Base-by-base conservation (phyloP, 2,888 invertebrate species). In the Parelbella ahira region DNA sequence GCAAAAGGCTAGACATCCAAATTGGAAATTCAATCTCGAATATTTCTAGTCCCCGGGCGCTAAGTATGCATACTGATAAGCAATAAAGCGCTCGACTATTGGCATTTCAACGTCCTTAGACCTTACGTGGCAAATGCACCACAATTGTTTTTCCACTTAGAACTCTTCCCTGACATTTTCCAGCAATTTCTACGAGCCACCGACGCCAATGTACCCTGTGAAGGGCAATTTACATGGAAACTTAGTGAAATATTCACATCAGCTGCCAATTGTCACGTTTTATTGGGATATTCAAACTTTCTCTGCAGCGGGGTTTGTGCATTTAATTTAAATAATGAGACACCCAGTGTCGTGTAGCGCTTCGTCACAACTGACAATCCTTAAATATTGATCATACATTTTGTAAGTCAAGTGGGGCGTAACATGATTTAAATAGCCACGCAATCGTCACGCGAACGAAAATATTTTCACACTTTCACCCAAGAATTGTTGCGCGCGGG, bases 281-380 rank as follows among this genome's bases (percentile, higher is more conserved):
- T 77, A 79, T 82, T 77, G 76, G 75, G 72, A 76, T 74, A 77
- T 83, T 75, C 68, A 67, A 78, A 80, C 78, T 82, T 80, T 82
- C 77, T 59, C 68, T 49, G 61, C n/a, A n/a, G 48, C 63, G 65
- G 58, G 60, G 66, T 68, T 75, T 78, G 67, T 76, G 76, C 72
- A 80, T 77, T 60, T 70, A 54, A 78, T 82, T 75, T 79, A 60
- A 80, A 82, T 79, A 83, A 82, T 75, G 67, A 72, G 69, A 71
- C 60, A 58, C 62, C 56, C 61, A 50, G 58, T 70, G 70, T 72
- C 75, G 70, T 70, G 56, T 58, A 58, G 60, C 67, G 21, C 33
- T 41, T 32, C 32, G 67, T 65, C 57, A 45, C 57, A 55, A 60
- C 64, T 73, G 68, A 68, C 68, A 60, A 67, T 61, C 58, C 49